Conservation (phyloP, 2,888 invertebrate species). For the Drosophila mulleri region DNA sequence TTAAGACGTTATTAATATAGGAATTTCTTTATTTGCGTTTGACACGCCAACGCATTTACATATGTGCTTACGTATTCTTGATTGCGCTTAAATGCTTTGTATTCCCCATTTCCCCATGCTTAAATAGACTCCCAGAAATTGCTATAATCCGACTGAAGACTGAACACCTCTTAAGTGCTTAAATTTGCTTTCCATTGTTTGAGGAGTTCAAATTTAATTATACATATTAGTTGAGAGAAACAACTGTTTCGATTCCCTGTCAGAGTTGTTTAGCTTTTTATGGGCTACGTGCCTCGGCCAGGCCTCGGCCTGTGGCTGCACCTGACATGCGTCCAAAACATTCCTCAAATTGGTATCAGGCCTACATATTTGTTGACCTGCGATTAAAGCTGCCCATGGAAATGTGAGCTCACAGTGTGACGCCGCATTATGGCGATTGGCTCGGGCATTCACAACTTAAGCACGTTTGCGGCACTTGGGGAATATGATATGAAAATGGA, state of each 20-base stretch:
- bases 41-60: background rate
- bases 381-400: constrained; percentile 29
- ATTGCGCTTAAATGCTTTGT: background rate
- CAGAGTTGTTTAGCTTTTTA: constrained; percentile 25
- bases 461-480: constrained; percentile 37
- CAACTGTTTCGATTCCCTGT: constrained; percentile 41
- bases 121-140: too few species aligned
- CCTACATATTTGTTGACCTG: constrained; percentile 38
- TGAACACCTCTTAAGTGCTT: background rate
- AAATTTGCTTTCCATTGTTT: background rate
- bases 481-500: constrained; percentile 60
- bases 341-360: constrained; percentile 30
- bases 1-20: background rate
- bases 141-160: too few species aligned
- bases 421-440: constrained; percentile 19
- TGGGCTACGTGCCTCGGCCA: constrained; percentile 2
- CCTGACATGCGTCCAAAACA: background rate
- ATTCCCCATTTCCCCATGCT: background rate
- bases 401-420: constrained; percentile 11
- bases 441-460: constrained; percentile 23
- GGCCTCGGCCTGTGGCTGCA: constrained; percentile 23
- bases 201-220: constrained; percentile 32
- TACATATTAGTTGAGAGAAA: background rate
- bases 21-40: background rate
- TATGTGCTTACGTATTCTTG: background rate